Evolutionary conservation across 2,797 vertebrate species (phyloP).

Genomic region (Hyperoplus immaculatus): DNA sequence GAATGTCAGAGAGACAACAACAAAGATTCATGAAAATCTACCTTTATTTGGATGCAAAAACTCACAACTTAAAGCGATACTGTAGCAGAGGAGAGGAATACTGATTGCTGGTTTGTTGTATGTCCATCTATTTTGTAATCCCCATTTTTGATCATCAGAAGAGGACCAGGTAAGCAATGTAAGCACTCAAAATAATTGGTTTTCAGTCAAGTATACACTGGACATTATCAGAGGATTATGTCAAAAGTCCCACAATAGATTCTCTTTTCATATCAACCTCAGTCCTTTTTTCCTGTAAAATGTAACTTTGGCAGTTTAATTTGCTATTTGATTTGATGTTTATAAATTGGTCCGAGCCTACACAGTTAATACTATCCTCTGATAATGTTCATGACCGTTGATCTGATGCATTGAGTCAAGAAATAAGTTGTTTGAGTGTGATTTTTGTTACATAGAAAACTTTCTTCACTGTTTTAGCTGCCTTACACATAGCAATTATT

Average conservation of each 20-base stretch:
- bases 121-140: slow-evolving; percentile 63
- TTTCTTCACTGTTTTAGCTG: slow-evolving; percentile 82
- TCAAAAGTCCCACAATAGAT: slow-evolving; percentile 29
- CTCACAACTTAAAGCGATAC: slow-evolving; percentile 85
- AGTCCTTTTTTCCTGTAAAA: slow-evolving; percentile 27
- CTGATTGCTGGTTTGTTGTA: slow-evolving; percentile 81
- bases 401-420: slow-evolving; percentile 52
- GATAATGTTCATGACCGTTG: slow-evolving; percentile 66
- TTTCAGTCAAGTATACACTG: slow-evolving; percentile 50
- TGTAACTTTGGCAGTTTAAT: slow-evolving; percentile 67
- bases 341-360: slow-evolving; percentile 47
- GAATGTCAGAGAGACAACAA: slow-evolving; percentile 23
- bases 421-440: slow-evolving; percentile 52
- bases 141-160: slow-evolving; percentile 56
- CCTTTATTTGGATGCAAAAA: slow-evolving; percentile 88
- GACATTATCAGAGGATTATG: slow-evolving; percentile 72
- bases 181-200: slow-evolving; percentile 69
- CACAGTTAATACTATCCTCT: slow-evolving; percentile 56
- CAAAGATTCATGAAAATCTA: slow-evolving; percentile 83
- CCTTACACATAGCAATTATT: slow-evolving; percentile 80
- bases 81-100: slow-evolving; percentile 80
- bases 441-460: slow-evolving; percentile 75
- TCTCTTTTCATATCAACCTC: slow-evolving; percentile 42
- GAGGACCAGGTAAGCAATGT: slow-evolving; percentile 65
- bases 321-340: slow-evolving; percentile 51